Evolutionary conservation across 2,888 invertebrate species (phyloP), one percentile per base, ranked within the genome.

Genomic region (Panopea generosa): DNA sequence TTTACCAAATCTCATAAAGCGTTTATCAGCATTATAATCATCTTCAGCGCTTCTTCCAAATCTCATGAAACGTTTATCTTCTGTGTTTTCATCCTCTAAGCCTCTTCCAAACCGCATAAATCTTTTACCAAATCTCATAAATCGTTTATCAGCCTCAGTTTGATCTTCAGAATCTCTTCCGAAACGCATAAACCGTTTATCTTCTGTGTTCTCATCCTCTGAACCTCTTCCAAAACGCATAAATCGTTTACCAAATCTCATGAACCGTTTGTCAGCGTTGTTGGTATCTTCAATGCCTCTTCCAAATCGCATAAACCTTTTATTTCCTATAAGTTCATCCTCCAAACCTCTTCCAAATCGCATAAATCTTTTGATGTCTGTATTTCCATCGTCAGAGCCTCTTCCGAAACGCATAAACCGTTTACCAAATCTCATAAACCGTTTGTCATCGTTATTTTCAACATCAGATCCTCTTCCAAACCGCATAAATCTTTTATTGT

Each of bases 221-320:
- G 67, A 50, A 45, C 73, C 57, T 59, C 82, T 73, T 2, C 88
- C 90, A 57, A 89, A 89, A 45, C 85, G 53, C 81, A 85, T 85
- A 66, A 83, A 85, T 1, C 83, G 65, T 27, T 47, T 71, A 0
- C 87, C 86, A 53, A 86, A 86, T 57, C 87, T 55, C 86, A 86
- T 87, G 62, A 84, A 86, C 38, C 85, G 65, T 66, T 87, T 85
- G 20, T 80, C 70, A 2, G 78, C 73, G 33, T 24, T 56, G 22
- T 22, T 74, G 70, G 18, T 62, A 62, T 40, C 81, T 20, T 67
- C 60, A 2, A 59, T 56, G 49, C 73, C 59, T 59, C 83, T 73
- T 2, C 88, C 90, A 57, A 89, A 89, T 40, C 88, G 72, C 87
- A 90, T 88, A 55, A 90, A 87, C 50, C 88, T 57, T 65, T 85